Evolutionary conservation across 92 coral and sea anemone species (phyloP).

Genomic region (Epizoanthus illoricatus): DNA sequence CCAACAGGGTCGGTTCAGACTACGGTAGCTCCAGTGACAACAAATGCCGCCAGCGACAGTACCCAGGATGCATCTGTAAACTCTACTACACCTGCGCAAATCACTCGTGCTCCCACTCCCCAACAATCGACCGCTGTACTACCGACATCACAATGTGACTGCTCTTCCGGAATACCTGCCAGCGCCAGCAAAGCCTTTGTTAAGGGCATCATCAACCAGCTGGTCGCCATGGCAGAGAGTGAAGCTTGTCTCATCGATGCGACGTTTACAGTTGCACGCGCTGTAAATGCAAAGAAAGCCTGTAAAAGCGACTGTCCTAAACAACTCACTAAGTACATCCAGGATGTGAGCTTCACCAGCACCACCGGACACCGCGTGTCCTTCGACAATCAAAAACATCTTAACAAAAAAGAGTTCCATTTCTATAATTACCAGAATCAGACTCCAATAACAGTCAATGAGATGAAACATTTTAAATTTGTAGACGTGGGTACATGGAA

Average conservation of each 20-base stretch:
- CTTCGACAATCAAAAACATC: slow-evolving; percentile 60
- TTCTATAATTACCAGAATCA: slow-evolving; percentile 68
- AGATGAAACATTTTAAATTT: slow-evolving; percentile 51
- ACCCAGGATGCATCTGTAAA: not conserved
- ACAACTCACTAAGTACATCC: slow-evolving; percentile 52
- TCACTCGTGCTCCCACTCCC: not conserved
- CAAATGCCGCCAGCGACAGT: not conserved
- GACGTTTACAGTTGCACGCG: slow-evolving; percentile 68
- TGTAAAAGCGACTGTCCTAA: slow-evolving; percentile 56
- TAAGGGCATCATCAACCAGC: slow-evolving; percentile 45
- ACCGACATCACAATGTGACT: slow-evolving; percentile 44
- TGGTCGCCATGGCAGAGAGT: slow-evolving; percentile 62
- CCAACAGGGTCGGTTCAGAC: too few relatives aligned
- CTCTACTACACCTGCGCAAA: slow-evolving; percentile 13
- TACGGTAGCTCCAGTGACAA: not conserved
- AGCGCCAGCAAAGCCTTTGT: slow-evolving; percentile 52
- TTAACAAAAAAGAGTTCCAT: slow-evolving; percentile 59
- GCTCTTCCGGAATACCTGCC: slow-evolving; percentile 54
- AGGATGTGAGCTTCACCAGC: slow-evolving; percentile 66
- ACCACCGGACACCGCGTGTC: slow-evolving; percentile 72
- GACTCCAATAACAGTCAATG: slow-evolving; percentile 46
- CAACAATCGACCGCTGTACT: slow-evolving; percentile 21
- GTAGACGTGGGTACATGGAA: slow-evolving; percentile 67
- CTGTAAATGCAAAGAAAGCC: slow-evolving; percentile 47
- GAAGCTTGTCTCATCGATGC: slow-evolving; percentile 88